Conservation (phyloP, 2,113 vertebrate genomes). For the Rhea pennata region DNA sequence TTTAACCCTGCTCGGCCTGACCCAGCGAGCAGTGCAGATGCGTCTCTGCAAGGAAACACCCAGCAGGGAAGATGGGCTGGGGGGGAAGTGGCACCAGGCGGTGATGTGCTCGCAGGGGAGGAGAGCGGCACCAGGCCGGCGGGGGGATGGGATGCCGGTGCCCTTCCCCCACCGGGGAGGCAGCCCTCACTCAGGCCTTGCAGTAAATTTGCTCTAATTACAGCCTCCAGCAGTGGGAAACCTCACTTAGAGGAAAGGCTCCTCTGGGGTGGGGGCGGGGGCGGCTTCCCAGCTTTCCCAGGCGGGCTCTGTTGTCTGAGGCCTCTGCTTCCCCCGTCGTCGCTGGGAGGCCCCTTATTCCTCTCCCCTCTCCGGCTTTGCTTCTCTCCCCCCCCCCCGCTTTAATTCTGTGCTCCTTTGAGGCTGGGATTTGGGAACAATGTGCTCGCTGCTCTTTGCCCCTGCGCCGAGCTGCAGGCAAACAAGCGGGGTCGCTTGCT, state of each 20-base stretch:
- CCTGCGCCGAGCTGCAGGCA: constrained; percentile 18
- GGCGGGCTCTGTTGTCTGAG: constrained; percentile 69
- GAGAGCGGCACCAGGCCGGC: constrained; percentile 40
- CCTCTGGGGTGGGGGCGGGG: constrained; percentile 66
- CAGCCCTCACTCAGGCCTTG: constrained; percentile 74
- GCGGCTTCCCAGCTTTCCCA: constrained; percentile 62
- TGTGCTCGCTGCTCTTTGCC: constrained; percentile 56
- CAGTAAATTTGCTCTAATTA: constrained; percentile 83
- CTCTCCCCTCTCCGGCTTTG: constrained; percentile 60
- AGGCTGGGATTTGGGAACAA: constrained; percentile 53
- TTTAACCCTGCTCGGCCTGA: constrained; percentile 56
- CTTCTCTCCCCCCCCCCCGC: constrained; percentile 1
- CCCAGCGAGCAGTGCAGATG: not conserved
- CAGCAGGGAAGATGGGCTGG: not conserved
- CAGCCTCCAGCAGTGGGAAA: constrained; percentile 81
- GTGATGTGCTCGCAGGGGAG: not conserved
- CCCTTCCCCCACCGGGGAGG: constrained; percentile 73
- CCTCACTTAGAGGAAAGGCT: constrained; percentile 80
- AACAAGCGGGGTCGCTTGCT: constrained; percentile 19
- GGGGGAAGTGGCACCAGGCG: constrained; percentile 22
- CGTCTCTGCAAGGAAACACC: not conserved
- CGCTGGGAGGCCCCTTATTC: constrained; percentile 69
- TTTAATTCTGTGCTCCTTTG: constrained; percentile 59
- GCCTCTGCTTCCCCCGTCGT: constrained; percentile 56
- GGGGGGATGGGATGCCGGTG: constrained; percentile 27